phyloP scores from a whole-genome alignment of 2,888 invertebrate species.

The Atrina japonica region DNA sequence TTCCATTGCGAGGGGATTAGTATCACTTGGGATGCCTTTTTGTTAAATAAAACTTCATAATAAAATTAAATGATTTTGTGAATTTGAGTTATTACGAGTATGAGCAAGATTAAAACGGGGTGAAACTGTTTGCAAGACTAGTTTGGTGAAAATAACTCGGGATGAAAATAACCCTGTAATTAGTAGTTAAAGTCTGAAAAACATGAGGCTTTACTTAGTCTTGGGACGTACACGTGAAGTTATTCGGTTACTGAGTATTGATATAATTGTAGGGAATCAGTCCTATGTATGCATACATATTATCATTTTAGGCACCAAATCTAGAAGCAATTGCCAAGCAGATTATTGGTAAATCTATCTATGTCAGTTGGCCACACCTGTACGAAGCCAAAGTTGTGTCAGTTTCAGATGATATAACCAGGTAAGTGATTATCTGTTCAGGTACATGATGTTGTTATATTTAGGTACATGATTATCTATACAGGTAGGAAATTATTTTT shows the following conservation, averaged over 20 bases:
- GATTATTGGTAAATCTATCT: conserved; percentile 88
- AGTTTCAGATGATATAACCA: conserved; percentile 84
- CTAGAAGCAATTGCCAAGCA: conserved; percentile 84
- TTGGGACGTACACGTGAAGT: too few relatives aligned
- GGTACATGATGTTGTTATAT: too few relatives aligned
- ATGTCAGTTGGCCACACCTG: conserved; percentile 96
- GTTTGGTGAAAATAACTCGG: not conserved
- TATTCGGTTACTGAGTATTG: not conserved
- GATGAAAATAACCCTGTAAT: not conserved
- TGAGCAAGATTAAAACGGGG: too few relatives aligned
- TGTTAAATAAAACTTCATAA: too few relatives aligned
- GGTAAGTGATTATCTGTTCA: conserved; percentile 56
- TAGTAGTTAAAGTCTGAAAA: not conserved
- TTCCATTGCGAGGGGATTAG: too few relatives aligned
- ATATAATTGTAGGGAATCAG: too few relatives aligned
- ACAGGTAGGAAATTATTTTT: too few relatives aligned
- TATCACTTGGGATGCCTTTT: too few relatives aligned
- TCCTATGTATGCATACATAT: not conserved
- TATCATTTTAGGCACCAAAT: conserved; percentile 48
- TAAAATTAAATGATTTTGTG: too few relatives aligned
- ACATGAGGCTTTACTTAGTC: too few relatives aligned
- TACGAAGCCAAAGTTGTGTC: conserved; percentile 88
- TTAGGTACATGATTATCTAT: too few relatives aligned
- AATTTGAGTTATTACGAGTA: too few relatives aligned
- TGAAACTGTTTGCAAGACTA: not conserved